Conservation (phyloP, 2,113 vertebrate genomes). For the Elanoides forficatus region DNA sequence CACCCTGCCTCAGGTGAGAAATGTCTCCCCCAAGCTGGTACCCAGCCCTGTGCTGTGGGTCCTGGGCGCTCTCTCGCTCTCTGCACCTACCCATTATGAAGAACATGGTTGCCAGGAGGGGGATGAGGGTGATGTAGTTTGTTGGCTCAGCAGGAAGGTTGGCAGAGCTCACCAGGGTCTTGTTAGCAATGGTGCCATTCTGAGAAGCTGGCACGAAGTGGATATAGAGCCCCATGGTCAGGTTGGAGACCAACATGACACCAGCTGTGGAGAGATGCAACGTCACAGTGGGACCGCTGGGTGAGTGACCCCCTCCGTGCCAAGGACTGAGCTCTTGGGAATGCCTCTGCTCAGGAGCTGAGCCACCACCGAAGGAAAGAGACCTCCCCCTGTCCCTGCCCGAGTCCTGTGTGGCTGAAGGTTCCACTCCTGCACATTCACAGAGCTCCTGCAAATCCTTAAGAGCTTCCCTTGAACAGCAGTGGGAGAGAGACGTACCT, state of each 20-base stretch:
- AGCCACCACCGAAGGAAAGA: background rate
- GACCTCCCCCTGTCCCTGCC: background rate
- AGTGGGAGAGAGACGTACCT: conserved; percentile 39
- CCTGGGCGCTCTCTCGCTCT: background rate
- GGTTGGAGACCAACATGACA: conserved; percentile 82
- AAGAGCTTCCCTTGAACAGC: background rate
- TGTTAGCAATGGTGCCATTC: background rate
- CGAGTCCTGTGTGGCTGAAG: background rate
- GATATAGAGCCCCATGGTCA: conserved; percentile 82
- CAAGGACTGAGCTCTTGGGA: background rate
- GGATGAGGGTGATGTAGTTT: conserved; percentile 73
- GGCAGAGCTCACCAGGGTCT: background rate
- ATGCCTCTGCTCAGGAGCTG: background rate
- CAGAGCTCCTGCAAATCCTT: background rate
- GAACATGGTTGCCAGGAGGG: conserved; percentile 85
- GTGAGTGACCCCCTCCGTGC: background rate
- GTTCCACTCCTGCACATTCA: background rate
- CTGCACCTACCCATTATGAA: conserved; percentile 88
- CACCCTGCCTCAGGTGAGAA: background rate
- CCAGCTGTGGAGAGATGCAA: conserved; percentile 60
- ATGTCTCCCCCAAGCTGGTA: background rate
- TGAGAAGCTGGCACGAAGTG: conserved; percentile 6
- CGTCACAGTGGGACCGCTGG: background rate
- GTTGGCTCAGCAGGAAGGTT: background rate
- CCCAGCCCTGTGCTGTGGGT: background rate